phyloP scores from a whole-genome alignment of 2,113 vertebrate genomes.

The Misgurnus mizolepis region DNA sequence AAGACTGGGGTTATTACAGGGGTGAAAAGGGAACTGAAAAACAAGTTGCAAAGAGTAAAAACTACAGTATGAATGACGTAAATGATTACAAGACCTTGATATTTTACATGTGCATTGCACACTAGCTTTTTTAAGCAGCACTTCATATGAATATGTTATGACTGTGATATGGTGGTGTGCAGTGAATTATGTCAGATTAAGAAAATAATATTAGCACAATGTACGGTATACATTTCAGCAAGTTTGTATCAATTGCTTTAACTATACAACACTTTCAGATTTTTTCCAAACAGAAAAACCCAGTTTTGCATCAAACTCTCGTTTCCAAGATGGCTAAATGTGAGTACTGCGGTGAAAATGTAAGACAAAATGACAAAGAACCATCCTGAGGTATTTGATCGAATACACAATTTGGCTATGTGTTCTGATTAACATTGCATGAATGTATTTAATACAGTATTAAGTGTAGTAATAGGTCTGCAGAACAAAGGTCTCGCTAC shows the following conservation, averaged over 20 bases:
- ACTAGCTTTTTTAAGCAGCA: slow-evolving; percentile 76
- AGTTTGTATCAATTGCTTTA: slow-evolving; percentile 3
- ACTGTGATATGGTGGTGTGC: slow-evolving; percentile 67
- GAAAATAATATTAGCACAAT: slow-evolving; percentile 49
- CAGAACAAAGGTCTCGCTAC: slow-evolving; percentile 36
- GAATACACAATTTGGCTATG: slow-evolving; percentile 71
- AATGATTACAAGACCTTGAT: slow-evolving; percentile 58
- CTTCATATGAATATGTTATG: slow-evolving; percentile 72
- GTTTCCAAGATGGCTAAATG: slow-evolving; percentile 10
- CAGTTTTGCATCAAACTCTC: slow-evolving; percentile 21
- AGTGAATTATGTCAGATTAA: slow-evolving; percentile 59
- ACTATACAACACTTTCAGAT: slow-evolving; percentile 4
- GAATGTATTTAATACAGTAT: slow-evolving; percentile 34
- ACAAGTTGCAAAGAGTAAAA: slow-evolving; percentile 46
- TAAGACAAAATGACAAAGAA: slow-evolving; percentile 65
- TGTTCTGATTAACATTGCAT: slow-evolving; percentile 59
- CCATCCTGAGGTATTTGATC: slow-evolving; percentile 78
- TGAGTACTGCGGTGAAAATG: slow-evolving; percentile 1
- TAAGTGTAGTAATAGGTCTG: slow-evolving; percentile 45
- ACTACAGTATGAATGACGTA: slow-evolving; percentile 49
- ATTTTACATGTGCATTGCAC: slow-evolving; percentile 79
- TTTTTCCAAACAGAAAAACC: neutral
- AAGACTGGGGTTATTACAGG: slow-evolving; percentile 69
- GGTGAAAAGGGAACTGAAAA: slow-evolving; percentile 49
- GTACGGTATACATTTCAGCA: neutral